Evolutionary conservation across 1,140 invertebrate species (phyloP), one percentile per base, ranked within the genome.

Genomic region (Cotesia glomerata): DNA sequence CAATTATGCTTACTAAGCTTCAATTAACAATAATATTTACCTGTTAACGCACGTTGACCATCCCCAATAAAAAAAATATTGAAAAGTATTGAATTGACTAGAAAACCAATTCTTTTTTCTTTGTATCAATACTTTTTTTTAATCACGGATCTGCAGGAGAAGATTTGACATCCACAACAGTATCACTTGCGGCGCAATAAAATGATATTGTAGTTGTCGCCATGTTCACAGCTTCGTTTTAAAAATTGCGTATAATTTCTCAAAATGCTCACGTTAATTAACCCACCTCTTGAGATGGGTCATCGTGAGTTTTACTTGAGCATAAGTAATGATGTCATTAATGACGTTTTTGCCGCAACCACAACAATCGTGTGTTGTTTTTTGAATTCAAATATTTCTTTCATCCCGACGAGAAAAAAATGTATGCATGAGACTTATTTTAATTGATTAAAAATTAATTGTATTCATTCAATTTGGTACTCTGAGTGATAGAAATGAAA

Each of bases 291-390:
- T 62, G 0, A 39, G 59, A 62, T 32, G 59, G 26, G 59, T 62
- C 59, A 18, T 62, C 5, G 59, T 62, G 59, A 62, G 59, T 18
- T 62, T 62, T 5, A 18, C 59, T n/a, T 62, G 59, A 62, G 59
- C 59, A 18, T 14, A 34, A 62, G 1, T 32, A n/a, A 62, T 62
- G 35, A 62, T 18, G 59, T 62, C 59, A 62, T 62, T n/a, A 62
- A 13, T 62, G 59, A 62, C 59, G n/a, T n/a, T n/a, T n/a, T n/a
- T n/a, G n/a, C n/a, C n/a, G n/a, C n/a, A n/a, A n/a, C n/a, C n/a
- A n/a, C n/a, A n/a, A n/a, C n/a, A n/a, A n/a, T n/a, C n/a, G n/a
- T n/a, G n/a, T n/a, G n/a, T n/a, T n/a, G n/a, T n/a, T n/a, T n/a
- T n/a, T n/a, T n/a, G n/a, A n/a, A n/a, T n/a, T n/a, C n/a, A n/a